Evolutionary conservation across 2,113 vertebrate species (phyloP).

Genomic region (Isichthys henryi): DNA sequence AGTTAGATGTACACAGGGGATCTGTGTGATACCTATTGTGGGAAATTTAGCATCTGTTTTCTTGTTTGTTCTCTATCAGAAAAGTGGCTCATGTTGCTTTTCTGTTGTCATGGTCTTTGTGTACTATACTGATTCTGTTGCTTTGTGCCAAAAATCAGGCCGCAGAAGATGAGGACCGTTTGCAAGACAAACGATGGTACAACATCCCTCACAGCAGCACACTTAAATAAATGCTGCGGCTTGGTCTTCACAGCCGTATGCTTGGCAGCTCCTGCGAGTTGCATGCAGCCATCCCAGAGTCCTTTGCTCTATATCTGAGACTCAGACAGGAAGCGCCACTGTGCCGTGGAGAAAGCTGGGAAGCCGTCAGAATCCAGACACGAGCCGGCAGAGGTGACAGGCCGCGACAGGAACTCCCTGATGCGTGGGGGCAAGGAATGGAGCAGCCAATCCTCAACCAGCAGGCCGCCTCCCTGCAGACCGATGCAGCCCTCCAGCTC

Average conservation of each 20-base stretch:
- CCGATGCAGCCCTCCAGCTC: constrained; percentile 54
- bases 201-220: background rate
- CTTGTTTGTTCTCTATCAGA: background rate
- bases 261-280: background rate
- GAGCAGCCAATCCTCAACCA: constrained; percentile 59
- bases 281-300: background rate
- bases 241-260: background rate
- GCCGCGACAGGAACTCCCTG: constrained; percentile 43
- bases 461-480: constrained; percentile 53
- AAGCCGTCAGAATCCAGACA: constrained; percentile 49
- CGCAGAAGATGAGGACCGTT: background rate
- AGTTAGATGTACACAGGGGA: background rate
- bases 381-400: constrained; percentile 25
- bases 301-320: constrained; percentile 52
- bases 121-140: background rate
- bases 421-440: constrained; percentile 49
- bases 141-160: background rate
- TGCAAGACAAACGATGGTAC: background rate
- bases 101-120: background rate
- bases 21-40: background rate
- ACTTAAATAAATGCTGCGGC: background rate
- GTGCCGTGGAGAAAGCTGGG: constrained; percentile 46
- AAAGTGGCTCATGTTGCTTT: background rate
- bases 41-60: background rate
- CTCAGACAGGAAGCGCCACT: constrained; percentile 61